Evolutionary conservation across 2,797 vertebrate species (phyloP).

Genomic region (Lepus oiostolus): DNA sequence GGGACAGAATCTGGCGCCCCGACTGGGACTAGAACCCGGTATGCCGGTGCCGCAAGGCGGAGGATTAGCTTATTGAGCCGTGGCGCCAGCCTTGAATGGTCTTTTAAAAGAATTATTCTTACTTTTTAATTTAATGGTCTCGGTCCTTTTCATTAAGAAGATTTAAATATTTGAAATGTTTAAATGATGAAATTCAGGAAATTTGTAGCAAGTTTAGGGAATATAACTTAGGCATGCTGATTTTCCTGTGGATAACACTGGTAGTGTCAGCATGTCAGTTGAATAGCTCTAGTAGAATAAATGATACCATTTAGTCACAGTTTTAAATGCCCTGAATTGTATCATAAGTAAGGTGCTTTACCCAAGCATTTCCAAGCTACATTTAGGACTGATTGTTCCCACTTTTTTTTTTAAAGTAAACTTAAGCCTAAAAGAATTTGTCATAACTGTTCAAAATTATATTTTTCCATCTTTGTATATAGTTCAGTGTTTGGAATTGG

Average conservation of each 20-base stretch:
- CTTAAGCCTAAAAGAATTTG: neutral
- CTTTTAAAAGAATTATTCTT: neutral
- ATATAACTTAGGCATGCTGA: neutral
- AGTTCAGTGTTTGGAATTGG: neutral
- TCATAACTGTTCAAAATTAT: neutral
- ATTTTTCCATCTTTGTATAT: neutral
- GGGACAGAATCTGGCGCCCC: too few relatives aligned
- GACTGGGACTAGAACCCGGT: too few relatives aligned
- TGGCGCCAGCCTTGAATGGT: too few relatives aligned
- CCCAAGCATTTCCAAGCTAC: neutral
- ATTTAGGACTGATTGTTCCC: neutral
- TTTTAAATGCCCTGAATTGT: constrained; percentile 7
- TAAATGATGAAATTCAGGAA: constrained; percentile 6
- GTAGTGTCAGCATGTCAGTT: neutral
- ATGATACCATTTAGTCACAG: neutral
- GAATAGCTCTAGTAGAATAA: neutral
- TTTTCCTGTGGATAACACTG: neutral
- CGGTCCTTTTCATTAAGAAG: neutral
- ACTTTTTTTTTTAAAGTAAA: neutral
- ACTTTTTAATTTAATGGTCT: neutral
- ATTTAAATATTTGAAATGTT: constrained; percentile 26
- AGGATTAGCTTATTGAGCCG: too few relatives aligned
- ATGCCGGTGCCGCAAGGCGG: too few relatives aligned
- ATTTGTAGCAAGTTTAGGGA: neutral
- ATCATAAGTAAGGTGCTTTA: neutral